Base-by-base conservation (phyloP, 2,797 vertebrate species). In the Esox lucius region DNA sequence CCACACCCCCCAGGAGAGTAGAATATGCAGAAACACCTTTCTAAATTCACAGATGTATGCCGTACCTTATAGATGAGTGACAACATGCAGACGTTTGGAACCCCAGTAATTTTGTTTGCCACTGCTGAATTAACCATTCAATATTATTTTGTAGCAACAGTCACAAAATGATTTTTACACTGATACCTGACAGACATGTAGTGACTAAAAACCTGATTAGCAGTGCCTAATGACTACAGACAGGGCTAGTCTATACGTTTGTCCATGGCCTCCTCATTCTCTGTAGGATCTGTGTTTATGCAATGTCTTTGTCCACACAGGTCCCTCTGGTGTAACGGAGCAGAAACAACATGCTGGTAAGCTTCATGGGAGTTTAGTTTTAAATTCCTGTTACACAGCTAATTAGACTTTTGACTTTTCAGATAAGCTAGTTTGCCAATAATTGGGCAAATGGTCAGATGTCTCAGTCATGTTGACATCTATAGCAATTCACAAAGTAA, bases 271-370 rank as follows among this genome's bases (percentile, higher is more conserved):
- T 78, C 42, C 76, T 12, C 74, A 31, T 74, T 42, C 61, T 74
- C 16, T 68, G 72, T 74, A 15, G 15, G 64, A 4, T 46, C n/a
- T 64, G 59, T 65, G 68, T 75, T 65, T 4, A 72, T 72, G 59
- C 39, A 28, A 31, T 76, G 59, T 77, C 66, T 69, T 31, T 78
- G 65, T 72, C 48, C 56, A 28, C 76, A 73, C 84, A 94, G 93
- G 78, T 87, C 88, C 82, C 79, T 74, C 81, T 80, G 88, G 82
- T 39, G 88, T 79, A 75, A 92, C 87, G 0, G 85, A 89, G 66
- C 89, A 90, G 70, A 85, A 85, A 79, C 91, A 91, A 75, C 74
- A 71, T 77, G 92, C 91, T 92, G 94, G 94, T 95, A 91, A 94
- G 92, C 79, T 76, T 86, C 81, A 87, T 82, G 76, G 72, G 31